Evolutionary conservation across 2,113 vertebrate species (phyloP).

Genomic region (Monarcha castaneiventris): DNA sequence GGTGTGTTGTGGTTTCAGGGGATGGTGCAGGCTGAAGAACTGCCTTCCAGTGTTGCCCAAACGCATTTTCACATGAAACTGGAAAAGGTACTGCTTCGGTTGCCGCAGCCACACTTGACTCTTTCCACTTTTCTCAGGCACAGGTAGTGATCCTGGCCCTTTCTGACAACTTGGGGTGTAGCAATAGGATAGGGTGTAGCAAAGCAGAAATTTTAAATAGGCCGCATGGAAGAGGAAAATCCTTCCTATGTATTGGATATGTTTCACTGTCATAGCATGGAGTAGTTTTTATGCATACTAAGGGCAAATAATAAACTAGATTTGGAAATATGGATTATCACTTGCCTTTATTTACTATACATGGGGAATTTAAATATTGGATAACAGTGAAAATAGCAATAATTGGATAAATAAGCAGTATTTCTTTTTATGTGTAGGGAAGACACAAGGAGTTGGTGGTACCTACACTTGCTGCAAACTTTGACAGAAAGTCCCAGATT

Average conservation of each 20-base stretch:
- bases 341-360: neutral
- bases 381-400: neutral
- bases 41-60: neutral
- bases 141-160: neutral
- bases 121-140: neutral
- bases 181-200: neutral
- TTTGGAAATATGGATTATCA: neutral
- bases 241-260: neutral
- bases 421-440: neutral
- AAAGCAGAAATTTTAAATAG: neutral
- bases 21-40: neutral
- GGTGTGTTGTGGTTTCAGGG: neutral
- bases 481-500: neutral
- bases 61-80: neutral
- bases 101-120: neutral
- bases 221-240: neutral
- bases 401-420: neutral
- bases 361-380: neutral
- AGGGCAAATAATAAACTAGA: neutral
- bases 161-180: neutral
- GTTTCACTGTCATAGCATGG: neutral
- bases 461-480: neutral
- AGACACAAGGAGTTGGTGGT: neutral
- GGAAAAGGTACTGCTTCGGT: neutral
- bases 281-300: neutral